phyloP scores from a whole-genome alignment of 2,113 vertebrate species.

The Lepisosteus oculatus region DNA sequence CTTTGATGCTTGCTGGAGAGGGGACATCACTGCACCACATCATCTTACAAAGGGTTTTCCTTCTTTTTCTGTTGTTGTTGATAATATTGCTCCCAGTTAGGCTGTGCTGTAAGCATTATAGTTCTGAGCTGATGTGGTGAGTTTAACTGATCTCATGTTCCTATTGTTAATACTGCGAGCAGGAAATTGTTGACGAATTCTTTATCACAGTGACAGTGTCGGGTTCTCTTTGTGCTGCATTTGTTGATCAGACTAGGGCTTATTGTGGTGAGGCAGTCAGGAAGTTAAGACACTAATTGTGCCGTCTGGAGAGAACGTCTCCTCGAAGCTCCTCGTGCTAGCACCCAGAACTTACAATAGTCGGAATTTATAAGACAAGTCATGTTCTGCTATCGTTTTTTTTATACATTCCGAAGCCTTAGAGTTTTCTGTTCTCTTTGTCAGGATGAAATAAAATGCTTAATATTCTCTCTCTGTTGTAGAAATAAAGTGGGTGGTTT shows the following conservation, averaged over 20 bases:
- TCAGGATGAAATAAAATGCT: too few relatives aligned
- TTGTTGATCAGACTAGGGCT: slow-evolving; percentile 9
- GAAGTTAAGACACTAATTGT: slow-evolving; percentile 12
- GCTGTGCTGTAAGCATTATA: neutral
- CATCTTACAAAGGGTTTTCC: too few relatives aligned
- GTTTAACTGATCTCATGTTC: slow-evolving; percentile 13
- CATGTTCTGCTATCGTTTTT: too few relatives aligned
- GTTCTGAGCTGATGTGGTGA: neutral
- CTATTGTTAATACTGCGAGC: neutral
- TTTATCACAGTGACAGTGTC: slow-evolving; percentile 3
- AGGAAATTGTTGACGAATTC: slow-evolving; percentile 13
- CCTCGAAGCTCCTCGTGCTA: too few relatives aligned
- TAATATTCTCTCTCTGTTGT: too few relatives aligned
- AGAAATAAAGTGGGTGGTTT: too few relatives aligned
- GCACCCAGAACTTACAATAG: too few relatives aligned
- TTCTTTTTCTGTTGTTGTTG: neutral
- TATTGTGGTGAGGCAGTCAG: neutral
- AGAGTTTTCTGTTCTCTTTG: too few relatives aligned
- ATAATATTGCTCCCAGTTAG: neutral
- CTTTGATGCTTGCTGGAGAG: too few relatives aligned
- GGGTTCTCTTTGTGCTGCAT: neutral
- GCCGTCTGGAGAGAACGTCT: neutral
- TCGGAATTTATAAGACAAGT: too few relatives aligned
- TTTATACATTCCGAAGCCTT: too few relatives aligned
- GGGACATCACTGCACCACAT: neutral